Evolutionary conservation across 1,140 invertebrate genomes (phyloP), one percentile per base, ranked within the genome.

Genomic region (Calliphora vicina): DNA sequence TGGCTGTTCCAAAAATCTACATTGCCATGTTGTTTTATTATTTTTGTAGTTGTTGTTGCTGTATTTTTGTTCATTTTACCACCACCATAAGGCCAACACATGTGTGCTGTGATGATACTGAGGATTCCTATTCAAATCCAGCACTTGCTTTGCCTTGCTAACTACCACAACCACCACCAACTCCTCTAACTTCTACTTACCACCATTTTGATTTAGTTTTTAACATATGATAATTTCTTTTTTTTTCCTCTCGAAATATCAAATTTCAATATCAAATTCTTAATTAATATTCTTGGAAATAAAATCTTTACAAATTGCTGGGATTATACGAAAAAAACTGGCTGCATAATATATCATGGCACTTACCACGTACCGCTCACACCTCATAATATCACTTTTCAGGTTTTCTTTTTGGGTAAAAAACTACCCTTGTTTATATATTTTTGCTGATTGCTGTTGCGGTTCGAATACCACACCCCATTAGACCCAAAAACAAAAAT

Each of bases 1-100:
- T 78, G 35, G 74, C 25, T 78, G 74, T 78, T 78, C 74, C 74
- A 78, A 78, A 78, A 78, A 78, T 78, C 74, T 78, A 78, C 74
- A 78, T 78, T 42, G 74, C 74, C 74, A 78, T 78, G 74, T 78
- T 78, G 74, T 43, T 78, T 35, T 35, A 35, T 35, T 35, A 35
- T 67, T 67, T 20, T 67, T 67, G 61, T 67, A 20, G 61, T 25
- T 67, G 35, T 78, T 78, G n/a, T 12, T 23, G 29, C n/a, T 25
- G 15, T 17, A 35, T 0, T 20, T 20, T 23, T 78, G 27, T 43
- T 78, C 20, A 23, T 78, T 78, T 78, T 43, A 43, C 74, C 74
- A 78, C 74, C 74, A 78, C 35, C 35, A 78, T 43, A 45, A 78
- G 74, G 74, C 25, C n/a, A 78, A 45, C 74, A 78, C 74, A 78